Base-by-base conservation (phyloP, 1,140 invertebrate species). In the Drosophila subpulchrella region DNA sequence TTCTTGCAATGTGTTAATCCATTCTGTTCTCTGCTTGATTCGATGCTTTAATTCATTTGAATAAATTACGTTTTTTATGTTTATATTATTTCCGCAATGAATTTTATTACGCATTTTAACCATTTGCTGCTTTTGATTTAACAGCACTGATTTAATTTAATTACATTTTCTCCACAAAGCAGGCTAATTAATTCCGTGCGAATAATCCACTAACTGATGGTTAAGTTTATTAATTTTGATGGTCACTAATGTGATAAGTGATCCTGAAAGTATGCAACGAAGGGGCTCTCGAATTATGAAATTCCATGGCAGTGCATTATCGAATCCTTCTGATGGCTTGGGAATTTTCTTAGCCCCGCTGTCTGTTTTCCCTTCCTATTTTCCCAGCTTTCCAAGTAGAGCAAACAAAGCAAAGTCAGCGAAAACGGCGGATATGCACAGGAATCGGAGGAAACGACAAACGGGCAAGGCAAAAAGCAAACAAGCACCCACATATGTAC, bases 371-470 rank as follows among this genome's bases (percentile, higher is more conserved):
- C 27, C 11, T 42, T 30, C 15, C 12, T 11, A 56, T 41, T 34
- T 36, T 17, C 48, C 15, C 48, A 20, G 48, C 5, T n/a, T 17
- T 17, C 10, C 27, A 11, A 48, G 34, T 54, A 24, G 46, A 44
- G 30, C 72, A 75, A 65, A 58, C 65, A 59, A 65, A 58, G 63
- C 60, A 46, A 78, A 44, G 74, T 63, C 75, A 76, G 74, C 82
- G 63, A 81, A 62, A 78, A 70, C 75, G 78, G 82, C 75, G 80
- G 70, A 75, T 75, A 59, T 86, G 79, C 79, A 61, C 58, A 61
- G 60, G 75, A 81, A 78, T 79, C 66, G 67, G 57, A 72, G 75
- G 78, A 73, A 86, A 78, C 61, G 77, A 47, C 63, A 76, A 48
- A 24, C 62, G 46, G 57, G 36, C 53, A 71, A 67, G 50, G 36